Conservation (phyloP, 2,797 vertebrate species). For the Argya squamiceps region DNA sequence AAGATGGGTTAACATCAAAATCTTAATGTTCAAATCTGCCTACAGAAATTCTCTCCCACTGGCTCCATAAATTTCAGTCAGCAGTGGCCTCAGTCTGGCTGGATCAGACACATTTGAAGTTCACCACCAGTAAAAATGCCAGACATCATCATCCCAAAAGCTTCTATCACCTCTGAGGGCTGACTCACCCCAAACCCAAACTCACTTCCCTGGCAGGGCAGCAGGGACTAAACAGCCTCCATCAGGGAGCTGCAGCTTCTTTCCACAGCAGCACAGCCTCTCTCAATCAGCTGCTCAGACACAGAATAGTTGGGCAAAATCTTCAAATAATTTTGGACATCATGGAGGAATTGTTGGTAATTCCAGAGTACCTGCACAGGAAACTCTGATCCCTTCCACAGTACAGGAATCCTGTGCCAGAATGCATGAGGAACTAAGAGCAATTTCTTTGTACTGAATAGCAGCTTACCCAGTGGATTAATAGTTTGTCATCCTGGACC, state of each 20-base stretch:
- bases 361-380: not conserved
- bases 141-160: not conserved
- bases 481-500: conserved; percentile 38
- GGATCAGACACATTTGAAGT: not conserved
- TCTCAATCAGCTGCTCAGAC: not conserved
- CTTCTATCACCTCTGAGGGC: not conserved
- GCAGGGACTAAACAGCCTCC: not conserved
- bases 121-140: not conserved
- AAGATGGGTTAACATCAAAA: not conserved
- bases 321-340: not conserved
- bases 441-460: not conserved
- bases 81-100: not conserved
- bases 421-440: not conserved
- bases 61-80: not conserved
- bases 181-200: not conserved
- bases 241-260: not conserved
- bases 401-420: not conserved
- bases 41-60: not conserved
- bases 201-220: not conserved
- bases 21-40: not conserved
- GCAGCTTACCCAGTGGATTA: conserved; percentile 1
- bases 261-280: not conserved
- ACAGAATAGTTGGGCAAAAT: not conserved
- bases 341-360: not conserved
- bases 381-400: not conserved